Base-by-base conservation (phyloP, 2,888 invertebrate species). In the Drosophila nr. fundita region DNA sequence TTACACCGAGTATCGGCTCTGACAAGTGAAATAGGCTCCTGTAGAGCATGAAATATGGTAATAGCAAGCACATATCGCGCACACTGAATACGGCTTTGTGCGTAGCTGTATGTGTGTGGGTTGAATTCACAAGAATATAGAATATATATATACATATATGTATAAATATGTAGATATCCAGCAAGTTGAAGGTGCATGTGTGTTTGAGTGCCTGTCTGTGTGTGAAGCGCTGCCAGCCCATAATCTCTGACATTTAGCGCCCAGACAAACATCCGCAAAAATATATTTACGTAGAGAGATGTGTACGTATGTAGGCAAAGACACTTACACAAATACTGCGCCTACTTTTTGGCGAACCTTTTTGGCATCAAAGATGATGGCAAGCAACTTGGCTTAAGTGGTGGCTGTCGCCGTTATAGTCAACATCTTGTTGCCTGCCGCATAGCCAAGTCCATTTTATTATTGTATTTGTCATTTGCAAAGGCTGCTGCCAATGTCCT, bases 1-100 rank as follows among this genome's bases (percentile, higher is more conserved):
- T 63, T n/a, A 49, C 69, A 34, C 18, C 58, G 61, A 60, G 71
- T 60, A 79, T 62, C 62, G 68, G 60, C 69, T 59, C 80, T 80
- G 83, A 85, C 89, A 87, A 76, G 75, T 74, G 75, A 74, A 87
- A 83, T 80, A 76, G 89, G 74, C 81, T 70, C 78, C 69, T 79
- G 79, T 68, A 74, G 81, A 73, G 90, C 86, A 87, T 87, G 86
- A 87, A 85, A 85, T 87, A 87, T 89, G 88, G 81, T 87, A 86
- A 86, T 83, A 76, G 83, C 78, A 45, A 21, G 3, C 27, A 48
- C 45, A 50, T 21, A 50, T 38, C 55, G 54, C 52, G 40, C 63
- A 27, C 21, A 15, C 42, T 53, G 49, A 59, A 18, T 30, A 34
- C 40, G 52, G 29, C 49, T 49, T 58, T 21, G 5, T 40, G 29